These are phyloP conservation scores for Platichthys stellatus DNA, from an alignment of 2,113 vertebrate species.

Conservation along the genomic window DNA sequence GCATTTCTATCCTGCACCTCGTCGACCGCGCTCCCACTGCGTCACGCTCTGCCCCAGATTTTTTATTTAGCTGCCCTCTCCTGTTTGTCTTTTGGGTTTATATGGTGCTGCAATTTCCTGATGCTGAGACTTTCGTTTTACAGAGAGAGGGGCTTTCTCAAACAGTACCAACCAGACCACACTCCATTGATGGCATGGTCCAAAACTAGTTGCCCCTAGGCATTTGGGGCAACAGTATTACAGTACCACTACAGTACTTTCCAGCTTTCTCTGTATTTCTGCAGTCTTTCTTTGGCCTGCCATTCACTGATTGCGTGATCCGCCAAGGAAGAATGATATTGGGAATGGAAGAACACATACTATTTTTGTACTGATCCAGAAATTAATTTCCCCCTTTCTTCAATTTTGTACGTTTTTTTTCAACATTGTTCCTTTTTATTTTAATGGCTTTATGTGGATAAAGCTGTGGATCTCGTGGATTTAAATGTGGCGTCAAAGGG, in stretches of 20 bases:
- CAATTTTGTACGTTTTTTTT: too few species aligned
- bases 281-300: not conserved
- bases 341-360: too few species aligned
- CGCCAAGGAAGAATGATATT: too few species aligned
- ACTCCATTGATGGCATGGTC: slow-evolving; percentile 3
- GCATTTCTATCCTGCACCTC: slow-evolving; percentile 15
- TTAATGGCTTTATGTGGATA: too few species aligned
- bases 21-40: slow-evolving; percentile 12
- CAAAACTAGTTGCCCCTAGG: slow-evolving; percentile 11
- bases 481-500: too few species aligned
- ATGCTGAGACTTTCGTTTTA: not conserved
- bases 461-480: too few species aligned
- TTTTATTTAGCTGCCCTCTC: slow-evolving; percentile 8
- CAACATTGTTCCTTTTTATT: too few species aligned
- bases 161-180: slow-evolving; percentile 2
- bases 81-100: slow-evolving; percentile 17
- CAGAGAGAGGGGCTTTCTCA: not conserved
- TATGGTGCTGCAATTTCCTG: not conserved
- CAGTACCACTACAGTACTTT: not conserved
- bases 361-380: too few species aligned
- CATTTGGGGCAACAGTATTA: not conserved
- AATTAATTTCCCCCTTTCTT: too few species aligned
- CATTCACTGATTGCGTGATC: not conserved
- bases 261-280: not conserved
- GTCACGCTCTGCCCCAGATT: slow-evolving; percentile 20